These are phyloP conservation scores for Koerneria pararmatus DNA, from an alignment of 2,888 invertebrate genomes.

Conservation along the genomic window DNA sequence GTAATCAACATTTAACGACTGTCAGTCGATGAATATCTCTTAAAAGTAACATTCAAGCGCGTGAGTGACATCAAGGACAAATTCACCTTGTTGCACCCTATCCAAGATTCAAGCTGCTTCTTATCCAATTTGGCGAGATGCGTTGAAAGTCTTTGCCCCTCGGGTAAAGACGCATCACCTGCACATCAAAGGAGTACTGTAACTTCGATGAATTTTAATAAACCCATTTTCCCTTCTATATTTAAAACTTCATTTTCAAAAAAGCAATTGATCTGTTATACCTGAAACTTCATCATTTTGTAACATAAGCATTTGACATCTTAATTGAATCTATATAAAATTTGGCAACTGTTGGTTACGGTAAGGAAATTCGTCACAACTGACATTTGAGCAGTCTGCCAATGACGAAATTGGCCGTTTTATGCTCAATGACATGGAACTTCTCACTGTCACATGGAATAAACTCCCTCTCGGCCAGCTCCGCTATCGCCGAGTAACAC, in stretches of 20 bases:
- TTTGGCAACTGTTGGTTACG: too few species aligned
- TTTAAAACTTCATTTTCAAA: not conserved
- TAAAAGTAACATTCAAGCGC: not conserved
- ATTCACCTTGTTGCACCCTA: slow-evolving; percentile 45
- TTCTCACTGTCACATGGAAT: slow-evolving; percentile 24
- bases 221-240: not conserved
- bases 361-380: too few species aligned
- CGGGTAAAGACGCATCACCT: slow-evolving; percentile 32
- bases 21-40: not conserved
- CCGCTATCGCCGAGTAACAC: slow-evolving; percentile 48
- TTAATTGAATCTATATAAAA: too few species aligned
- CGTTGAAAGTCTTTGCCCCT: slow-evolving; percentile 40
- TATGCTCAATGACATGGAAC: slow-evolving; percentile 36
- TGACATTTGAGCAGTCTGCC: slow-evolving; percentile 19
- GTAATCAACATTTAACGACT: too few species aligned
- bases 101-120: slow-evolving; percentile 44
- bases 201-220: not conserved
- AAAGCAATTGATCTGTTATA: not conserved
- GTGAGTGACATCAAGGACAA: not conserved
- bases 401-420: slow-evolving; percentile 30
- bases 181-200: slow-evolving; percentile 6
- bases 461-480: slow-evolving; percentile 37
- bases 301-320: not conserved
- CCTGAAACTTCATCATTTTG: not conserved
- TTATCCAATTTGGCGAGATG: slow-evolving; percentile 37